Evolutionary conservation across 1,140 invertebrate species (phyloP).

Genomic region (Chymomyza costata): DNA sequence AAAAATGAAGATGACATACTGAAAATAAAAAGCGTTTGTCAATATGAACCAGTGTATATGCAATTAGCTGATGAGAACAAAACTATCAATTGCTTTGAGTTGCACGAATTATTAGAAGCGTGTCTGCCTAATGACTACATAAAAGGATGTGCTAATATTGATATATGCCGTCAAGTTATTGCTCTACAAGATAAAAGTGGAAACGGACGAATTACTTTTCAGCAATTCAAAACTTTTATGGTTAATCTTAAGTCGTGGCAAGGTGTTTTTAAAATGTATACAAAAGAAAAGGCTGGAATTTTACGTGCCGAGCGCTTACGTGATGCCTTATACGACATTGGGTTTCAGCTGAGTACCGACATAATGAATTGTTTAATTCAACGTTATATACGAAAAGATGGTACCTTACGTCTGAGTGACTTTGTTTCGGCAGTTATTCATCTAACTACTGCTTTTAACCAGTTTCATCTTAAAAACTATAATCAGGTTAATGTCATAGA

Average conservation of each 20-base stretch:
- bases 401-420: constrained; percentile 93
- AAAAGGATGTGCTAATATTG: constrained; percentile 93
- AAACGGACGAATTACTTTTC: constrained; percentile 87
- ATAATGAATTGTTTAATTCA: constrained; percentile 88
- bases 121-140: constrained; percentile 97
- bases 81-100: constrained; percentile 93
- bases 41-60: constrained; percentile 93
- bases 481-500: constrained; percentile 89
- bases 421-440: constrained; percentile 93
- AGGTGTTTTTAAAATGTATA: constrained; percentile 91
- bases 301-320: constrained; percentile 89
- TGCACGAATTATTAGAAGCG: constrained; percentile 92
- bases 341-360: constrained; percentile 90
- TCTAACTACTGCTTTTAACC: constrained; percentile 91
- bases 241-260: constrained; percentile 95
- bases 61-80: constrained; percentile 91
- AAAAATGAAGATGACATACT: constrained; percentile 75
- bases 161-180: constrained; percentile 93
- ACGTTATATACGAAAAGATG: constrained; percentile 94
- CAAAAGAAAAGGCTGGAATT: constrained; percentile 93
- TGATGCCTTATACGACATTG: constrained; percentile 89
- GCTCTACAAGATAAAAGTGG: constrained; percentile 90
- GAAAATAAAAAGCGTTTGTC: constrained; percentile 77
- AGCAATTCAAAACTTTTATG: constrained; percentile 94
- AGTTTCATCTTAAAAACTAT: constrained; percentile 89